These are phyloP conservation scores for Carlito syrichta DNA, from an alignment of 2,113 vertebrate genomes.

Conservation along the genomic window DNA sequence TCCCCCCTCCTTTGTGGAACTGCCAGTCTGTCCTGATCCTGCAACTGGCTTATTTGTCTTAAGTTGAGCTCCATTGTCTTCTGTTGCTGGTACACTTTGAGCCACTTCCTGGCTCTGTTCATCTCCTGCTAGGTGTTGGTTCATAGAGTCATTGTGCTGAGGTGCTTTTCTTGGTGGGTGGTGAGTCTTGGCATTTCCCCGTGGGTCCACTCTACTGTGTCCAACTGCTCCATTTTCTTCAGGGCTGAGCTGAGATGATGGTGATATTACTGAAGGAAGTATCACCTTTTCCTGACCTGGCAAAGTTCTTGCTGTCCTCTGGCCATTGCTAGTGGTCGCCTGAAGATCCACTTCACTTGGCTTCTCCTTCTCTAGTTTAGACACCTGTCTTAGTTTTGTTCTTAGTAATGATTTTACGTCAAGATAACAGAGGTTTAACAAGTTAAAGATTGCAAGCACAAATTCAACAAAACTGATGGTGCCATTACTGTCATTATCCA, in stretches of 20 bases:
- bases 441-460: slow-evolving; percentile 51
- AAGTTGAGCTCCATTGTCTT: background rate
- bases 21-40: background rate
- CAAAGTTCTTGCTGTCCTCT: background rate
- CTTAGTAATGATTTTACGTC: slow-evolving; percentile 15
- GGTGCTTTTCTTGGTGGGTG: background rate
- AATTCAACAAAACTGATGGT: slow-evolving; percentile 65
- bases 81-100: background rate
- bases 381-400: background rate
- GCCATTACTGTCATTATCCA: background rate
- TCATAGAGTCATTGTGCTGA: background rate
- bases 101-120: background rate
- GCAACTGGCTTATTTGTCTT: background rate
- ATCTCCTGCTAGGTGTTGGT: background rate
- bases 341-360: background rate
- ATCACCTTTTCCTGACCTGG: background rate
- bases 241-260: background rate
- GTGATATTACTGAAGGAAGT: background rate
- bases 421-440: slow-evolving; percentile 36
- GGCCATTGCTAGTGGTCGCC: background rate
- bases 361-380: slow-evolving; percentile 1
- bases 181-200: background rate
- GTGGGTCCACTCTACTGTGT: background rate
- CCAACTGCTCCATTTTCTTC: background rate
- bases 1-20: background rate